Percentiles rank a stretch among this genome's conserved stretches.
These are phyloP conservation scores for Watsonalla cultraria DNA, from an alignment of 2,888 invertebrate species.

Conservation along the genomic window DNA sequence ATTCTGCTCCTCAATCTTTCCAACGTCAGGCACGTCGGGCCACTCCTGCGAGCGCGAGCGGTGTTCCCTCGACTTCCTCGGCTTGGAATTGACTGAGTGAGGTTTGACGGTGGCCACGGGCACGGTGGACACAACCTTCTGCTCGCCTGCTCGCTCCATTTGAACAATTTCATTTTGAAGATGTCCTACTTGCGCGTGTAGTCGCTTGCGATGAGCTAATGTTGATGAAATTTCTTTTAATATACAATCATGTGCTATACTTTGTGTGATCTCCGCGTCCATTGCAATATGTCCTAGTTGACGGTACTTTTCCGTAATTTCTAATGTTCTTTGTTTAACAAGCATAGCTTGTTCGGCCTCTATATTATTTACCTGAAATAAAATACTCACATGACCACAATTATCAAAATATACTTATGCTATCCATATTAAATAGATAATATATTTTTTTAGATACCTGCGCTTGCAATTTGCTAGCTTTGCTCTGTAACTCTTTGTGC, in stretches of 20 bases:
- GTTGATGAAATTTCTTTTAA: constrained; percentile 92
- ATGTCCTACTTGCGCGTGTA: constrained; percentile 88
- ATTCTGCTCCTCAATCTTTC: constrained; percentile 94
- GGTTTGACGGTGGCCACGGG: constrained; percentile 69
- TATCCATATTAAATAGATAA: too few relatives aligned
- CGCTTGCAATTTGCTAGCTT: constrained; percentile 90
- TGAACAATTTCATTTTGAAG: constrained; percentile 88
- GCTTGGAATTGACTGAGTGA: constrained; percentile 58
- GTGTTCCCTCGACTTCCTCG: constrained; percentile 81
- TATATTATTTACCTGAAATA: constrained; percentile 77
- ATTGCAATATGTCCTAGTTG: constrained; percentile 75
- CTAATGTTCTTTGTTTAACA: constrained; percentile 85
- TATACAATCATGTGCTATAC: constrained; percentile 88
- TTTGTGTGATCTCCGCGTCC: constrained; percentile 81
- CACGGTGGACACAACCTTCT: constrained; percentile 56
- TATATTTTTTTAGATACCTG: constrained; percentile 77
- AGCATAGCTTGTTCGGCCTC: constrained; percentile 88
- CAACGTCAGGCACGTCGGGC: constrained; percentile 94
- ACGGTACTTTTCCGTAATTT: constrained; percentile 85
- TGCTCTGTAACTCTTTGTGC: constrained; percentile 94
- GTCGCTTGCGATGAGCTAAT: constrained; percentile 88
- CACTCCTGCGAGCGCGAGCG: constrained; percentile 92
- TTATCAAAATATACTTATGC: not conserved
- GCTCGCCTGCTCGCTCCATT: constrained; percentile 84
- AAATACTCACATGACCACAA: constrained; percentile 9